Evolutionary conservation across 1,140 invertebrate genomes (phyloP).

Genomic region (Neocloeon triangulifer): DNA sequence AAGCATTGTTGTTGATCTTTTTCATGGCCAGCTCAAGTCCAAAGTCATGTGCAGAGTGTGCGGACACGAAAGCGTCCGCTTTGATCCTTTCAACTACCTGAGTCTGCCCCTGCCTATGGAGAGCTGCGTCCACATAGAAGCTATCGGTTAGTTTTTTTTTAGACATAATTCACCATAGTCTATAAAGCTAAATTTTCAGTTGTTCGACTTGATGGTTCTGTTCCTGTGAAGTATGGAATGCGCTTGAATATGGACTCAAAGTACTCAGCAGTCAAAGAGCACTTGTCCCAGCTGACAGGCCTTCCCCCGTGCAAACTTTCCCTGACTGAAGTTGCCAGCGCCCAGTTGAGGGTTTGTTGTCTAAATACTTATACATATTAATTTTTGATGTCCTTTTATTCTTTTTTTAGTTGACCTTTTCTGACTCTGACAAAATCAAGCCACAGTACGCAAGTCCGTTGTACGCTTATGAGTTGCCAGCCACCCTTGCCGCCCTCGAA

Average conservation of each 20-base stretch:
- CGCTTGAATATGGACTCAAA: slow-evolving; percentile 56
- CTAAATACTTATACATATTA: no score
- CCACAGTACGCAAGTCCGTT: slow-evolving; percentile 16
- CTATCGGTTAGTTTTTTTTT: slow-evolving; percentile 32
- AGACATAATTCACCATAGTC: background rate
- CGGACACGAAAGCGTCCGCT: slow-evolving; percentile 55
- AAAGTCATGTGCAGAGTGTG: slow-evolving; percentile 57
- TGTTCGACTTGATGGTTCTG: slow-evolving; percentile 48
- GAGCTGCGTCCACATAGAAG: slow-evolving; percentile 44
- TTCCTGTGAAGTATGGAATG: slow-evolving; percentile 61
- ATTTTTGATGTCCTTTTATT: no score
- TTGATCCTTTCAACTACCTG: slow-evolving; percentile 74
- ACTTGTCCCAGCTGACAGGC: slow-evolving; percentile 35
- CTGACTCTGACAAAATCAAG: slow-evolving; percentile 11
- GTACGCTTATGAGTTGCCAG: slow-evolving; percentile 28
- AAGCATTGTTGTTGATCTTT: slow-evolving; percentile 71
- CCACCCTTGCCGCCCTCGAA: no score
- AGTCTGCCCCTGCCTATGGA: slow-evolving; percentile 69
- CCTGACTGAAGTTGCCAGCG: slow-evolving; percentile 41
- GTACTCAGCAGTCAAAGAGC: slow-evolving; percentile 44
- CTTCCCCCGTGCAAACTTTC: slow-evolving; percentile 34
- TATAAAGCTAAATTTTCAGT: slow-evolving; percentile 24
- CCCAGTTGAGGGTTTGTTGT: slow-evolving; percentile 30
- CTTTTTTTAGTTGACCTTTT: no score
- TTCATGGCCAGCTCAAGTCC: slow-evolving; percentile 77